phyloP scores from a whole-genome alignment of 1,140 invertebrate species.

The Tetramorium alpestre region DNA sequence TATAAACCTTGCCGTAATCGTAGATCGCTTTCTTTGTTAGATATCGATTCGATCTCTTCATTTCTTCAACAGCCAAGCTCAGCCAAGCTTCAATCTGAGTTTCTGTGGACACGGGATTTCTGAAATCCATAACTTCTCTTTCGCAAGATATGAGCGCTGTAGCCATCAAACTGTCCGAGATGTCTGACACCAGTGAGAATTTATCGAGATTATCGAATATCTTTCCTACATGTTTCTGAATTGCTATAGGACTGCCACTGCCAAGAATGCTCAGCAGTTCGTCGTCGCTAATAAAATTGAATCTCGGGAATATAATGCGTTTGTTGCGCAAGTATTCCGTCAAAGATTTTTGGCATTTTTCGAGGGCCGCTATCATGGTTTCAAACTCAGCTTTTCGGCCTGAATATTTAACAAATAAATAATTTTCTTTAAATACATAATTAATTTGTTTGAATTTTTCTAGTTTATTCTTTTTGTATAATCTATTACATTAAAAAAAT shows the following conservation, averaged over 20 bases:
- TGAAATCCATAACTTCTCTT: slow-evolving; percentile 94
- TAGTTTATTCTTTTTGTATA: neutral
- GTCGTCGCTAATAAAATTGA: slow-evolving; percentile 97
- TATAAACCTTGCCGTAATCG: slow-evolving; percentile 90
- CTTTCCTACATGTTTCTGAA: slow-evolving; percentile 97
- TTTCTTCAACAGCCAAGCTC: slow-evolving; percentile 93
- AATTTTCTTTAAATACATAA: neutral
- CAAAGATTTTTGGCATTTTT: slow-evolving; percentile 96
- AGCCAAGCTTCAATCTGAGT: slow-evolving; percentile 96
- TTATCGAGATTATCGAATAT: slow-evolving; percentile 96
- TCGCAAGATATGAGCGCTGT: slow-evolving; percentile 94
- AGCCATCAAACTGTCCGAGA: slow-evolving; percentile 88
- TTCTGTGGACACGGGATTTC: slow-evolving; percentile 85
- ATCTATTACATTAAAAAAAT: slow-evolving; percentile 14
- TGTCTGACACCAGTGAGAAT: slow-evolving; percentile 89
- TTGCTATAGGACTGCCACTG: slow-evolving; percentile 91
- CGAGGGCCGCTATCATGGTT: slow-evolving; percentile 90
- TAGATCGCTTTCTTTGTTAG: slow-evolving; percentile 95
- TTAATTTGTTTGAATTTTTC: slow-evolving; percentile 3
- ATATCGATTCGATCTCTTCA: slow-evolving; percentile 93
- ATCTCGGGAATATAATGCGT: slow-evolving; percentile 94
- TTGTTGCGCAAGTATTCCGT: slow-evolving; percentile 96
- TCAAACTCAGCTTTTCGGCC: slow-evolving; percentile 92
- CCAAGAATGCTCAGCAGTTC: slow-evolving; percentile 96
- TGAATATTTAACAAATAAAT: slow-evolving; percentile 40